phyloP scores from a whole-genome alignment of 2,113 vertebrate genomes.

The Menura novaehollandiae region DNA sequence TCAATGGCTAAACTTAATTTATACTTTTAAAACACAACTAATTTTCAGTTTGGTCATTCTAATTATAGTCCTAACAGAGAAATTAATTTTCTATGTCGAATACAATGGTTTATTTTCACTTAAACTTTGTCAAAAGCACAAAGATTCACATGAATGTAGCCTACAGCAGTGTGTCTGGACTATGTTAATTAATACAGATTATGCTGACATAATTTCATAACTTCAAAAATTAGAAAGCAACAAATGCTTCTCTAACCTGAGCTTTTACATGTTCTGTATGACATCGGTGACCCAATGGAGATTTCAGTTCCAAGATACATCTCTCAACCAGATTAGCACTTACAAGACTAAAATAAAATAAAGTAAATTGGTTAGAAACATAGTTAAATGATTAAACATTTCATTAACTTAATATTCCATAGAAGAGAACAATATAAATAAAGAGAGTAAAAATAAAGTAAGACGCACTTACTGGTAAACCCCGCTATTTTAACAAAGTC shows the following conservation, averaged over 20 bases:
- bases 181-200: neutral
- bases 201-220: neutral
- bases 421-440: neutral
- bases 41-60: neutral
- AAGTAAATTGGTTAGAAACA: neutral
- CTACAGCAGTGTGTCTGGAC: neutral
- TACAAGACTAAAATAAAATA: constrained; percentile 74
- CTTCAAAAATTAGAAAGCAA: neutral
- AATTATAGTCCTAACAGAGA: neutral
- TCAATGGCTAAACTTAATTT: neutral
- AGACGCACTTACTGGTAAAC: neutral
- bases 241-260: constrained; percentile 76
- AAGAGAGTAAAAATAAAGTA: neutral
- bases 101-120: neutral
- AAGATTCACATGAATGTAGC: neutral
- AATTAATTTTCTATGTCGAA: neutral
- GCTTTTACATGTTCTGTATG: constrained; percentile 76
- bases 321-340: constrained; percentile 74
- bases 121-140: neutral
- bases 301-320: constrained; percentile 79
- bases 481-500: neutral
- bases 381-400: neutral
- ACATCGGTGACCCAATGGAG: constrained; percentile 59
- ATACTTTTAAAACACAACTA: neutral
- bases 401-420: neutral